Conservation (phyloP, 1,140 invertebrate species). For the Chironomus striatipennis region DNA sequence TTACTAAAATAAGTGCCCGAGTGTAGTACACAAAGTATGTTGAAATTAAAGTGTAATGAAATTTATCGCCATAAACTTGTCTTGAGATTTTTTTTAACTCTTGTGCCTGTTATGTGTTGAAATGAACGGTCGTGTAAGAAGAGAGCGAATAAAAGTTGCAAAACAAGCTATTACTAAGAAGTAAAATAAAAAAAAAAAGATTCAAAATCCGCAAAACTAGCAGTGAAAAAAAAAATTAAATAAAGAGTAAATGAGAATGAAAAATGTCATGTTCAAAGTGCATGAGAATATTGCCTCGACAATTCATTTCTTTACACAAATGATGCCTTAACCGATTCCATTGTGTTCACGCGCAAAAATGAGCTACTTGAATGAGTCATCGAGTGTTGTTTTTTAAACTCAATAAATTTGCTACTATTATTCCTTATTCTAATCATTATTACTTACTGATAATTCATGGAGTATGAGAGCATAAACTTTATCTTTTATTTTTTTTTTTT, state of each 20-base stretch:
- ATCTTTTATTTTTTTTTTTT: too few species aligned
- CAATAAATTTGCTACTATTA: not conserved
- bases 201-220: not conserved
- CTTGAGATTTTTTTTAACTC: too few species aligned
- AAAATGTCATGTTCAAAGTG: constrained; percentile 8
- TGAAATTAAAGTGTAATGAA: constrained; percentile 1
- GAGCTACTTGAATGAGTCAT: not conserved
- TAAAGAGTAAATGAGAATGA: not conserved
- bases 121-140: not conserved
- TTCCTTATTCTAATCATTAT: too few species aligned
- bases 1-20: not conserved
- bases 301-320: not conserved
- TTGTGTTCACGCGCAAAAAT: not conserved
- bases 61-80: constrained; percentile 13
- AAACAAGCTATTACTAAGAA: constrained; percentile 2
- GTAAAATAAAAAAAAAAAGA: not conserved
- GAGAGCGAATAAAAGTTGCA: constrained; percentile 5
- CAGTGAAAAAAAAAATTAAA: not conserved
- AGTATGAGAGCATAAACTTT: too few species aligned
- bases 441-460: too few species aligned
- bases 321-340: not conserved
- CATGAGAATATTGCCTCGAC: not conserved
- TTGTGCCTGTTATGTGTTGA: not conserved
- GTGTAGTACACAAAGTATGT: not conserved
- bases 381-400: not conserved